Evolutionary conservation across 2,797 vertebrate species (phyloP).

Genomic region (Peromyscus eremicus): DNA sequence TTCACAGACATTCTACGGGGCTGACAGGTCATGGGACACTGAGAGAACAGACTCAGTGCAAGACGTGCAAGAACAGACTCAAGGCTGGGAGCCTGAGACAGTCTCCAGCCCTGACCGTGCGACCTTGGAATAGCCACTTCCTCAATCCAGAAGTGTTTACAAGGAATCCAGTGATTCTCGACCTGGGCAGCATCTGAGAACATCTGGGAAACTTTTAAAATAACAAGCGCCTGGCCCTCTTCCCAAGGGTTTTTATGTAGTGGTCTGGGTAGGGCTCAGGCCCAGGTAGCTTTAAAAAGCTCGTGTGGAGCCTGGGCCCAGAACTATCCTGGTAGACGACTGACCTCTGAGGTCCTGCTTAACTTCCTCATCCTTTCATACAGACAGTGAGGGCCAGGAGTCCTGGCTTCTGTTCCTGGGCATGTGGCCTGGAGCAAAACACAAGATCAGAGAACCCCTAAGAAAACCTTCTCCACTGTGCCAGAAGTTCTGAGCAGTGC

Average conservation of each 20-base stretch:
- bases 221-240: slow-evolving; percentile 46
- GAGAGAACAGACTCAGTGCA: neutral
- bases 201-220: slow-evolving; percentile 70
- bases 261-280: slow-evolving; percentile 25
- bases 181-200: slow-evolving; percentile 39
- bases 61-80: neutral
- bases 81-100: neutral
- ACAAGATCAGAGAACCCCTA: slow-evolving; percentile 50
- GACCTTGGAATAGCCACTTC: slow-evolving; percentile 15
- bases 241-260: slow-evolving; percentile 27
- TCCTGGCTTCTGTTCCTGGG: slow-evolving; percentile 45
- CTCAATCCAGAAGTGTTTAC: slow-evolving; percentile 37
- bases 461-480: slow-evolving; percentile 59
- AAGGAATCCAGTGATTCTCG: slow-evolving; percentile 33
- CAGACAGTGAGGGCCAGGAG: slow-evolving; percentile 35
- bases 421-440: slow-evolving; percentile 23
- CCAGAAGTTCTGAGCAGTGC: slow-evolving; percentile 73
- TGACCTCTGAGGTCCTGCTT: neutral
- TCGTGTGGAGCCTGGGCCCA: neutral
- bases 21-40: neutral
- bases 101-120: neutral
- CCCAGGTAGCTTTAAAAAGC: slow-evolving; percentile 16
- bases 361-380: slow-evolving; percentile 36
- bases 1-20: neutral
- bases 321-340: neutral